phyloP scores from a whole-genome alignment of 2,797 vertebrate species.

The Sebastes itinus region DNA sequence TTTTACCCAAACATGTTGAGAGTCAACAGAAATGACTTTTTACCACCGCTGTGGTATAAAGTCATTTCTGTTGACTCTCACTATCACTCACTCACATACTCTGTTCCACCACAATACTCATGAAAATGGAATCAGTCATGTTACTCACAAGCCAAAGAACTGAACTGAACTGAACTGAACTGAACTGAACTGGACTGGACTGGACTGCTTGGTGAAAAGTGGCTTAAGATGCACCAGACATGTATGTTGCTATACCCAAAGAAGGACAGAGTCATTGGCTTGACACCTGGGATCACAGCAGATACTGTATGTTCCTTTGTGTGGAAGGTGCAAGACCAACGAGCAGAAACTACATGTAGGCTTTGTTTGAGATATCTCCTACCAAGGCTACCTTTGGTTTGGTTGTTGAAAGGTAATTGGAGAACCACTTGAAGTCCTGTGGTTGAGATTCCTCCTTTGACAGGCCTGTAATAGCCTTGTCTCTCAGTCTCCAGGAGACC shows the following conservation, averaged over 20 bases:
- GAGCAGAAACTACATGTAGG: not conserved
- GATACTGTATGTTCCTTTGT: not conserved
- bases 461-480: constrained; percentile 75
- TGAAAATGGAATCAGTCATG: not conserved
- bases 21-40: no score
- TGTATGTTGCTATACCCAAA: not conserved
- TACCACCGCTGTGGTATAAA: no score
- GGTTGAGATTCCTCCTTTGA: constrained; percentile 67
- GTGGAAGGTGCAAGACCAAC: not conserved
- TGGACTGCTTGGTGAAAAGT: not conserved
- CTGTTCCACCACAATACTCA: not conserved
- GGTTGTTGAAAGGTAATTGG: constrained; percentile 67
- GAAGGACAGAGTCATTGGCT: not conserved
- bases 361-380: constrained; percentile 25
- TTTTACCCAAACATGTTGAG: no score
- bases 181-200: no score
- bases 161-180: no score
- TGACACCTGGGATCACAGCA: not conserved
- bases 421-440: constrained; percentile 58
- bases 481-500: constrained; percentile 63
- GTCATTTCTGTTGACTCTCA: no score
- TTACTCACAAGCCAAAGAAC: not conserved
- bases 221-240: not conserved
- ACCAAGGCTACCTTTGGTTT: constrained; percentile 32
- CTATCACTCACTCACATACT: no score